phyloP scores from a whole-genome alignment of 2,113 vertebrate species.

The Hippotragus niger region DNA sequence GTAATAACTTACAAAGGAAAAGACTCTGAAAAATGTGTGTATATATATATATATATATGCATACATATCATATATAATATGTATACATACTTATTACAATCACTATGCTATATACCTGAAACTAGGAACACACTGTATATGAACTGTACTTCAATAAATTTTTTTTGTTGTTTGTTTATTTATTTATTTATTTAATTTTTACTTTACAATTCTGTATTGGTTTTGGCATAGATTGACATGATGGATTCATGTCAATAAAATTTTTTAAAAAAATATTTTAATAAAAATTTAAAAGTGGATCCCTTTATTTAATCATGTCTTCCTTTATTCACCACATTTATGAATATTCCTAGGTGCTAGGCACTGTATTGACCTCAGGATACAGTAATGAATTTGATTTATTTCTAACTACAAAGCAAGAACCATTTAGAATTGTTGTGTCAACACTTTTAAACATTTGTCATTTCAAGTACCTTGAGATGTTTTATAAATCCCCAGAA shows the following conservation, averaged over 20 bases:
- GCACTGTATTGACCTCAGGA: background rate
- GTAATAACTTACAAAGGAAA: background rate
- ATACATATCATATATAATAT: background rate
- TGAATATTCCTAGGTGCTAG: background rate
- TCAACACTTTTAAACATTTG: background rate
- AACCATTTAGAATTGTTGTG: background rate
- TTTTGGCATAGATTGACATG: too few species aligned
- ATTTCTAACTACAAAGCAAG: background rate
- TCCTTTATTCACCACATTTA: slow-evolving; percentile 1
- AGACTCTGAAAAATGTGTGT: background rate
- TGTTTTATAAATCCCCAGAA: background rate
- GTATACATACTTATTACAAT: background rate
- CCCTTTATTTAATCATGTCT: background rate
- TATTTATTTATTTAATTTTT: too few species aligned
- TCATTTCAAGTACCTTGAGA: slow-evolving; percentile 7
- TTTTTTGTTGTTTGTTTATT: too few species aligned
- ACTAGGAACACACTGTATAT: background rate
- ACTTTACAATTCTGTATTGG: too few species aligned
- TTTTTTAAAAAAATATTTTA: background rate
- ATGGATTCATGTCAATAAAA: too few species aligned
- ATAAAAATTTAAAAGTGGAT: background rate
- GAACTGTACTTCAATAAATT: background rate
- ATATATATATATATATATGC: accelerated
- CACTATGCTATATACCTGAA: background rate
- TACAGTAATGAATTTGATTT: background rate